phyloP scores from a whole-genome alignment of 2,888 invertebrate species.

The Drosophila monieri region DNA sequence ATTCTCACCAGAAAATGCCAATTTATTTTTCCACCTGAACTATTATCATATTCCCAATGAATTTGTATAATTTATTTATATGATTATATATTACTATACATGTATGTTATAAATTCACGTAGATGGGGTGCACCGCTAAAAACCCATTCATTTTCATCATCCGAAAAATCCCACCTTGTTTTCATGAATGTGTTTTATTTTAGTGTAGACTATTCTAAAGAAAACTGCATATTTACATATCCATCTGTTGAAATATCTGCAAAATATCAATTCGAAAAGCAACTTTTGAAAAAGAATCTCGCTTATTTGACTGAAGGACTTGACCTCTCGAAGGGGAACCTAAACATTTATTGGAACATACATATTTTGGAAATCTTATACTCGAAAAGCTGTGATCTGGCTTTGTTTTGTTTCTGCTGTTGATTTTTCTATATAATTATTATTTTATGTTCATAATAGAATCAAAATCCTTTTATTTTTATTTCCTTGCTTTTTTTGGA shows the following conservation, averaged over 20 bases:
- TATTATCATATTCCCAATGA: slow-evolving; percentile 7
- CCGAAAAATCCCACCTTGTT: not conserved
- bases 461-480: not conserved
- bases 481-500: not conserved
- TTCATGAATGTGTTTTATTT: not conserved
- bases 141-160: not conserved
- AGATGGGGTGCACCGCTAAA: not conserved
- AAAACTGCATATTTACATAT: not conserved
- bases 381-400: slow-evolving; percentile 1
- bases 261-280: not conserved
- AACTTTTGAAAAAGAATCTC: not conserved
- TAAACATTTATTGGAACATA: slow-evolving; percentile 4
- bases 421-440: not conserved
- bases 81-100: not conserved
- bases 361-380: not conserved
- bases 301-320: slow-evolving; percentile 1
- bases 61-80: not conserved
- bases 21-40: slow-evolving; percentile 13
- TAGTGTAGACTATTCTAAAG: not conserved
- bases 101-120: slow-evolving; percentile 1
- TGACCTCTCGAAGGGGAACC: not conserved
- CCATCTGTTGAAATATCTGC: not conserved
- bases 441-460: not conserved
- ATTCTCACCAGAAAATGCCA: slow-evolving; percentile 20
- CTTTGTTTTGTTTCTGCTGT: slow-evolving; percentile 1